Evolutionary conservation across 2,113 vertebrate genomes (phyloP).

Genomic region (Ptychochromis oligacanthus): DNA sequence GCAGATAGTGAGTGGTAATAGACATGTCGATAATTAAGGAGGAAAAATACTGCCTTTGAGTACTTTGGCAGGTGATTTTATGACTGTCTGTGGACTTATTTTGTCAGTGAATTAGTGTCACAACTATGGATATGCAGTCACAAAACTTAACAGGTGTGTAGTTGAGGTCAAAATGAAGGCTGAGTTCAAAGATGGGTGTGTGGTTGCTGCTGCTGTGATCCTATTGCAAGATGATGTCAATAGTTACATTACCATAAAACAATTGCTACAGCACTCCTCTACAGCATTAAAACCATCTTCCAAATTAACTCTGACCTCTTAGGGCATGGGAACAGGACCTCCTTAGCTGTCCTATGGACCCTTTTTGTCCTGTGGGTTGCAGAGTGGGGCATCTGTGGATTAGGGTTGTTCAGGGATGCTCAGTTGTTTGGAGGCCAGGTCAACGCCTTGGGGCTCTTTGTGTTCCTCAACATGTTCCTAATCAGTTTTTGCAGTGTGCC

Average conservation of each 20-base stretch:
- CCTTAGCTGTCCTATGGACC: neutral
- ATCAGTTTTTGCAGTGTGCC: too few relatives aligned
- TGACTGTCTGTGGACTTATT: neutral
- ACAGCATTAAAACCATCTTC: neutral
- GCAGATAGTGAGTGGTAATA: neutral
- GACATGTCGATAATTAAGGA: neutral
- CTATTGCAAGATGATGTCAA: neutral
- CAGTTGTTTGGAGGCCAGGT: neutral
- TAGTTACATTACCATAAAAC: neutral
- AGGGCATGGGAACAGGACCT: neutral
- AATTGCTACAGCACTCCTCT: neutral
- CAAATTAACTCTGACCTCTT: neutral
- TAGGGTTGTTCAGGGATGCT: neutral
- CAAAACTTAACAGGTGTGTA: neutral
- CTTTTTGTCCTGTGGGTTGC: neutral
- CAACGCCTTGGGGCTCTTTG: neutral
- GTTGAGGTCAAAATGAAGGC: neutral
- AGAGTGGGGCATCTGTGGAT: neutral
- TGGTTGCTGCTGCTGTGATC: neutral
- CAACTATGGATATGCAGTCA: neutral
- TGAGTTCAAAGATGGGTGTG: fast-evolving
- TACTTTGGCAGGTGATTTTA: neutral
- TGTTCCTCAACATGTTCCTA: neutral
- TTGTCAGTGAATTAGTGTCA: neutral
- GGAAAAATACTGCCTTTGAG: neutral